A percentile compares a stretch with the other conserved stretches of the same genome.
phyloP scores from a whole-genome alignment of 2,888 invertebrate genomes.

The Globia sparganii region DNA sequence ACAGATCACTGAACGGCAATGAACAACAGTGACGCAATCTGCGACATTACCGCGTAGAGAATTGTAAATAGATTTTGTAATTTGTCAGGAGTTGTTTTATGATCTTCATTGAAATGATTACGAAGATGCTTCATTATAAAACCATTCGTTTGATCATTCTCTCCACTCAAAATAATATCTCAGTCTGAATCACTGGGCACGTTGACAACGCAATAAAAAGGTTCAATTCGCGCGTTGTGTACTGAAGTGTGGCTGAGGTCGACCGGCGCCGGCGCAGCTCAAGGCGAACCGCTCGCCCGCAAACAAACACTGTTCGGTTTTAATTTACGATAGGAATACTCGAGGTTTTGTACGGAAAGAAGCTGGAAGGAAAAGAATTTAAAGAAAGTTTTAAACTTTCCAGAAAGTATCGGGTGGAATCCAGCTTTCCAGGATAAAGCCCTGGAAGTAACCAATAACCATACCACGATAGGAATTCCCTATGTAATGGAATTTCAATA shows the following conservation, averaged over 20 bases:
- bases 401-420: not conserved
- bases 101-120: slow-evolving; percentile 15
- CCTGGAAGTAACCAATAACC: not conserved
- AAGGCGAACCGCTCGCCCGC: slow-evolving; percentile 74
- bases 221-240: slow-evolving; percentile 60
- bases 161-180: slow-evolving; percentile 39
- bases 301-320: slow-evolving; percentile 43
- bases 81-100: not conserved
- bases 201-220: slow-evolving; percentile 64
- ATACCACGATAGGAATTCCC: not conserved
- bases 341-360: slow-evolving; percentile 42
- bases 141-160: slow-evolving; percentile 40
- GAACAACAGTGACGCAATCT: slow-evolving; percentile 28
- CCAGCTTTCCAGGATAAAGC: not conserved
- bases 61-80: slow-evolving; percentile 36
- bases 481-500: not conserved
- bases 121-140: slow-evolving; percentile 21
- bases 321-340: slow-evolving; percentile 47
- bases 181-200: slow-evolving; percentile 38
- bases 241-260: slow-evolving; percentile 66
- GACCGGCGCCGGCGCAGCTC: slow-evolving; percentile 68
- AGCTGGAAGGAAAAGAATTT: slow-evolving; percentile 17
- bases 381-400: slow-evolving; percentile 3
- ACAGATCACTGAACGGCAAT: slow-evolving; percentile 46
- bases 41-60: slow-evolving; percentile 19